Evolutionary conservation across 2,113 vertebrate species (phyloP).

Genomic region (Cepphus grylle): DNA sequence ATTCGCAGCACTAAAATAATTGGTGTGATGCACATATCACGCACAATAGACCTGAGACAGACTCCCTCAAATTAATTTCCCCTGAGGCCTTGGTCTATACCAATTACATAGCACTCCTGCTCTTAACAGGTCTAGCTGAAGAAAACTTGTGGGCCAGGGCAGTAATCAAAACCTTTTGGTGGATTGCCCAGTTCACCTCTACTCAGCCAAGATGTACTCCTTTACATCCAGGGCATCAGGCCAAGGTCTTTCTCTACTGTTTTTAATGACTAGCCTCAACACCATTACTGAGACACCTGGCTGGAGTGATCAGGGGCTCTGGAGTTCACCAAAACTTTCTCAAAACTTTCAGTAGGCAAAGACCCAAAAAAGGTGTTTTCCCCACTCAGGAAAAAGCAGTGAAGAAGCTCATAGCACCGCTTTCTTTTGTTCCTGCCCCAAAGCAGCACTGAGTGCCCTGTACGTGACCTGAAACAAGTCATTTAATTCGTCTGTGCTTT

Average conservation of each 20-base stretch:
- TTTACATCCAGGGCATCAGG: background rate
- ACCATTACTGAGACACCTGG: background rate
- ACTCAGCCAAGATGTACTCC: background rate
- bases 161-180: slow-evolving; percentile 6
- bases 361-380: background rate
- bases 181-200: background rate
- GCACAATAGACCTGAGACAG: background rate
- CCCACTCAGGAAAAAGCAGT: background rate
- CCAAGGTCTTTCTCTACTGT: background rate
- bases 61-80: background rate
- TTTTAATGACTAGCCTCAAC: background rate
- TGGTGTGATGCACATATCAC: background rate
- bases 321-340: background rate
- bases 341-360: background rate
- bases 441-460: background rate
- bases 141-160: background rate
- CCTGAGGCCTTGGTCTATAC: background rate
- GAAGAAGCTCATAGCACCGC: background rate
- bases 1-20: background rate
- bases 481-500: slow-evolving; percentile 31
- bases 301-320: background rate
- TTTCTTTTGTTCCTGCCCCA: background rate
- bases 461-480: slow-evolving; percentile 31
- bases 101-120: background rate
- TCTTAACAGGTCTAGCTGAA: background rate